These are phyloP conservation scores for Microplitis mediator DNA, from an alignment of 1,140 invertebrate genomes.

Conservation along the genomic window DNA sequence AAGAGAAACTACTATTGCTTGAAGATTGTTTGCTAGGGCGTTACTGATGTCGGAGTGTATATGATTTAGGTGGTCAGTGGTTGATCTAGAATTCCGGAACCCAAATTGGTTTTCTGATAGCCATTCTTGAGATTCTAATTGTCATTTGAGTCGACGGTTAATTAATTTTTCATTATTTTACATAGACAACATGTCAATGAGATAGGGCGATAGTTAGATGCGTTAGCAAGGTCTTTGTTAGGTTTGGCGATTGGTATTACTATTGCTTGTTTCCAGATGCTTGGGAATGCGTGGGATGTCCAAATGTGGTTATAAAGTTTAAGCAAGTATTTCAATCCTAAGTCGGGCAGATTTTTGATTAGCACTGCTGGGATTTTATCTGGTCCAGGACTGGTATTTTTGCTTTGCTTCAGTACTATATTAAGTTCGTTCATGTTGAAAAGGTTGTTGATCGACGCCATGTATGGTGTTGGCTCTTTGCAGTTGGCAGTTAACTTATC, in stretches of 20 bases:
- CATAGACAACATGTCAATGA: background rate
- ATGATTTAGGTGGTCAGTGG: background rate
- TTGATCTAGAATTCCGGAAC: background rate
- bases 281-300: background rate
- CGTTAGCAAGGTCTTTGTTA: background rate
- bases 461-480: background rate
- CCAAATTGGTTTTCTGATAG: background rate
- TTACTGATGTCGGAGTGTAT: background rate
- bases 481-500: background rate
- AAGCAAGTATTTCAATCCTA: background rate
- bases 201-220: background rate
- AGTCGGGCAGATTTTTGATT: conserved; percentile 5
- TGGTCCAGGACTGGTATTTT: conserved; percentile 16
- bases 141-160: background rate
- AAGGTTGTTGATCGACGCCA: background rate
- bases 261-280: background rate
- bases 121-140: background rate
- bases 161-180: conserved; percentile 7
- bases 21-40: background rate
- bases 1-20: background rate
- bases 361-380: conserved; percentile 9
- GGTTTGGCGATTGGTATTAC: background rate
- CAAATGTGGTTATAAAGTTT: background rate
- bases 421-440: background rate
- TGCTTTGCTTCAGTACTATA: background rate